Base-by-base conservation (phyloP, 2,113 vertebrate species). In the Hepsetus odoe region DNA sequence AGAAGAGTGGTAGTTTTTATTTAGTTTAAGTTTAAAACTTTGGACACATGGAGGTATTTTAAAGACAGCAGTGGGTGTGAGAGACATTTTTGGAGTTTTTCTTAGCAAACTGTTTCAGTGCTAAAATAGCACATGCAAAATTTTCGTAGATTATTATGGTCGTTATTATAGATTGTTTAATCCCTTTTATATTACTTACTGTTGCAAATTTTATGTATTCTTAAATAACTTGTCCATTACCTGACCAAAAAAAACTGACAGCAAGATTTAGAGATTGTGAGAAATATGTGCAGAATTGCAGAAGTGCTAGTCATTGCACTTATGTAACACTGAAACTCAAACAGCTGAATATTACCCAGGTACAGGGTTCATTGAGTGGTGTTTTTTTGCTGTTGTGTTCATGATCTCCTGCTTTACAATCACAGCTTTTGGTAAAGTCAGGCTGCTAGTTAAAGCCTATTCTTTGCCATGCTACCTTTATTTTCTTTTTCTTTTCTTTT, bases 391-490 rank as follows among this genome's bases (percentile, higher is more conserved):
- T 71, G 62, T 32, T 79, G 68, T 72, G 44, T 33, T 49, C 18
- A 20, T 20, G 18, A 20, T 18, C 46, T 20, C 16, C 18, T 20
- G 14, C 18, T 49, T 20, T 49, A 56, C 20, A 24, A 24, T n/a
- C 4, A 35, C 35, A 38, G 26, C 28, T 18, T 28, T 61, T 16
- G 12, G 55, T 1, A 55, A 11, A n/a, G n/a, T n/a, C n/a, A n/a
- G n/a, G n/a, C n/a, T n/a, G n/a, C 20, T 56, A n/a, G 8, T 24
- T 4, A 61, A 4, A 28, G 38, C 55, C 18, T 32, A 10, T 28
- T 64, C 68, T 71, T 68, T 64, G 72, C 83, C 40, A 73, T 10
- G n/a, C n/a, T n/a, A n/a, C n/a, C n/a, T n/a, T n/a, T n/a, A n/a
- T n/a, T n/a, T n/a, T n/a, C n/a, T n/a, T n/a, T n/a, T n/a, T n/a